Base-by-base conservation (phyloP, 2,888 invertebrate genomes). In the Lycia hirtaria region DNA sequence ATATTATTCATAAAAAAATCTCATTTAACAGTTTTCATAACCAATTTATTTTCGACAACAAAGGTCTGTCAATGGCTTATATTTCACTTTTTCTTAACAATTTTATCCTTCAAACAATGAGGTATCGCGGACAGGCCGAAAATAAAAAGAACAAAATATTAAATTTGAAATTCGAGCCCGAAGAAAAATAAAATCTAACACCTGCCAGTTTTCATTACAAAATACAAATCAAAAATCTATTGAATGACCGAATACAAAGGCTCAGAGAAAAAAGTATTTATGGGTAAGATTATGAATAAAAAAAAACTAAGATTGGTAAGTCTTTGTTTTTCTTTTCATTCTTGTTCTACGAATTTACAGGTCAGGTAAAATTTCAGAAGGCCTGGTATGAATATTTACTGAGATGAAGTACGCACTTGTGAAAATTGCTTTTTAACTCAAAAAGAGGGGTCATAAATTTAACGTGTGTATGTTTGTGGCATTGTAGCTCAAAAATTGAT, bases 171-270 rank as follows among this genome's bases (percentile, higher is more conserved):
- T 57, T 55, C 24, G 47, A 50, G 51, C 33, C 54, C 22, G 17
- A 45, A 60, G 40, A 41, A 49, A 57, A 55, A 38, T 50, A 60
- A 49, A 56, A 49, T 28, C 15, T 43, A 37, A 50, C 61, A 62
- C 60, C 64, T 53, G 60, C 60, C 64, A 62, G 56, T 33, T 43
- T 62, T 59, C 35, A 57, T 61, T 61, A 38, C 12, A 50, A 14
- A 49, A 17, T 41, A 62, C 45, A 60, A 62, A 64, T 61, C 61
- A 56, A 52, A 56, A 56, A 44, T 44, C 53, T 45, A 57, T 62
- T 57, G 44, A 56, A 59, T 43, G 60, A 38, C 15, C 47, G 40
- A 45, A 47, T 28, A 59, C 58, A 59, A 54, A 63, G 48, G 60
- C 15, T 17, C 19, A 3, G 4, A 51, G 33, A 56, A 62, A 44